These are phyloP conservation scores for Drosophila bipectinata DNA, from an alignment of 1,140 invertebrate genomes.

Conservation along the genomic window DNA sequence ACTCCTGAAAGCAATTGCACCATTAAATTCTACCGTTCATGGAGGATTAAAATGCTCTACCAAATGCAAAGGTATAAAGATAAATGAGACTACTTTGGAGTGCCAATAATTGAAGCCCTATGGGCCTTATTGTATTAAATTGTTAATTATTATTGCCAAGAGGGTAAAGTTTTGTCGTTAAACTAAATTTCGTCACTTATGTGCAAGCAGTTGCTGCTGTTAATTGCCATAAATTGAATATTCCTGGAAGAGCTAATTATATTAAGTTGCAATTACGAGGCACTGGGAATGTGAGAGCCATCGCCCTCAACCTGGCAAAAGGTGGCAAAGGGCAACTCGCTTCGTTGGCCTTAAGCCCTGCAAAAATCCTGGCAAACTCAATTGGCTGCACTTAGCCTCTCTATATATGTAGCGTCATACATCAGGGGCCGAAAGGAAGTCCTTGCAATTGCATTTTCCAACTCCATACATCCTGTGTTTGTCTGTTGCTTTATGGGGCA, in stretches of 20 bases:
- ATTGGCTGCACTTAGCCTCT: slow-evolving; percentile 72
- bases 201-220: slow-evolving; percentile 39
- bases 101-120: slow-evolving; percentile 39
- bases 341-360: slow-evolving; percentile 39
- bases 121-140: slow-evolving; percentile 13
- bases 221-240: slow-evolving; percentile 72
- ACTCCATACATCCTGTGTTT: slow-evolving; percentile 13
- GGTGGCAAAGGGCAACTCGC: slow-evolving; percentile 35
- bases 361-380: slow-evolving; percentile 58
- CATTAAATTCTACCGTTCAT: slow-evolving; percentile 1
- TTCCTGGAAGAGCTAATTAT: slow-evolving; percentile 65
- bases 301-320: slow-evolving; percentile 7
- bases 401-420: slow-evolving; percentile 7
- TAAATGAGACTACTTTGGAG: neutral
- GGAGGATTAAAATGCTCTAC: neutral
- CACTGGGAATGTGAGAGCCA: neutral
- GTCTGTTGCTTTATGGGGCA: slow-evolving; percentile 33
- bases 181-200: slow-evolving; percentile 32
- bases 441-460: slow-evolving; percentile 14
- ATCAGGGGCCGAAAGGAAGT: slow-evolving; percentile 6
- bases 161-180: slow-evolving; percentile 4
- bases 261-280: slow-evolving; percentile 70
- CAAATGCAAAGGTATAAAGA: neutral
- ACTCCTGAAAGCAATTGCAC: neutral
- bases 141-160: slow-evolving; percentile 26